Percentiles rank a stretch among this genome's conserved stretches.
Evolutionary conservation across 2,797 vertebrate species (phyloP).

Genomic region (Alca torda): DNA sequence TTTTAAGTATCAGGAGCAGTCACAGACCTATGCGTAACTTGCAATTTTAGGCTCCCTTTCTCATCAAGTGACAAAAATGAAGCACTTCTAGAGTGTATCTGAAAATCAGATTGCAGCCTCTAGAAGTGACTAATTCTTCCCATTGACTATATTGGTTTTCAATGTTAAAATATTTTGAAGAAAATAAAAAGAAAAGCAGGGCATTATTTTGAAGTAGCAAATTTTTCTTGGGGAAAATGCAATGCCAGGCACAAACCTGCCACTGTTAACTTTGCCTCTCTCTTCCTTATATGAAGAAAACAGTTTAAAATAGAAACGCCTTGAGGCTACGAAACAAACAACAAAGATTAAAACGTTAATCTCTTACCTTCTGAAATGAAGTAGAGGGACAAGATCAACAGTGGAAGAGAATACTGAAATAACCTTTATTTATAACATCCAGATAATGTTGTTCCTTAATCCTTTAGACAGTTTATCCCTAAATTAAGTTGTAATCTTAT

Average conservation of each 20-base stretch:
- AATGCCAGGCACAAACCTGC: neutral
- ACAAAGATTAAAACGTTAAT: neutral
- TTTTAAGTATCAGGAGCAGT: neutral
- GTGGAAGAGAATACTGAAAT: neutral
- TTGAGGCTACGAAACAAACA: neutral
- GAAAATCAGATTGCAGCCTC: neutral
- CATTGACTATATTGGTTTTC: neutral
- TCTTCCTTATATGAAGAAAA: neutral
- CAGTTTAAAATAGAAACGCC: neutral
- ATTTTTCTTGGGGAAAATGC: neutral
- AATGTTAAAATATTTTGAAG: neutral
- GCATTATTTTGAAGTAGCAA: neutral
- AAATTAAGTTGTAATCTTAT: neutral
- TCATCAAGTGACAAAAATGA: neutral
- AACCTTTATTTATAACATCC: neutral
- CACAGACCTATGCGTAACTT: neutral
- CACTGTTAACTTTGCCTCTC: neutral
- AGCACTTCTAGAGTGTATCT: neutral
- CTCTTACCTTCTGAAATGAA: conserved; percentile 8
- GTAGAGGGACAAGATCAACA: neutral
- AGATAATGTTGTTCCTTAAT: conserved; percentile 41
- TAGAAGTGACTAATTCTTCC: neutral
- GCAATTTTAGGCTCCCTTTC: neutral
- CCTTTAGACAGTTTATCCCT: conserved; percentile 26
- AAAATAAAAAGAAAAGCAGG: neutral